Evolutionary conservation across 2,797 vertebrate genomes (phyloP).

Genomic region (Meriones psammophilus): DNA sequence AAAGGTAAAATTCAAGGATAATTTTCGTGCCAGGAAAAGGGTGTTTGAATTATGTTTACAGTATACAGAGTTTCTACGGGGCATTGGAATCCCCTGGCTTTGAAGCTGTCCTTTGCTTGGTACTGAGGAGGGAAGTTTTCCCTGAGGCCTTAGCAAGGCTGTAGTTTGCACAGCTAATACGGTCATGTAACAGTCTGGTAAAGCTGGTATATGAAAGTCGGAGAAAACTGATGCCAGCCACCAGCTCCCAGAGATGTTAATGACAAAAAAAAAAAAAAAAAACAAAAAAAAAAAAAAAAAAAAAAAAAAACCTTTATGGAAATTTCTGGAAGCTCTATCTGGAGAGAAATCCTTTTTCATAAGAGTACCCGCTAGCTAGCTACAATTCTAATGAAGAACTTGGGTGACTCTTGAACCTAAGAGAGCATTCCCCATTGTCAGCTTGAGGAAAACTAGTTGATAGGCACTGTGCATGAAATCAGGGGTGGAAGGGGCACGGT

Average conservation of each 20-base stretch:
- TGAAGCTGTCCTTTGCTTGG: conserved; percentile 37
- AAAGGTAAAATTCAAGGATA: conserved; percentile 91
- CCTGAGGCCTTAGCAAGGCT: background rate
- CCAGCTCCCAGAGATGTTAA: conserved; percentile 6
- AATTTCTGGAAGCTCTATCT: conserved; percentile 42
- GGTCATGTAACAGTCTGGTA: background rate
- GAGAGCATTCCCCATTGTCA: background rate
- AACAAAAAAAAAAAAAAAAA: too few relatives aligned
- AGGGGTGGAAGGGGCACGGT: background rate
- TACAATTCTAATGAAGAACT: conserved; percentile 1
- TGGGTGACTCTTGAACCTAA: background rate
- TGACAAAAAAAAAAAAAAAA: background rate
- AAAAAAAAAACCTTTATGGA: background rate
- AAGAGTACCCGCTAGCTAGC: conserved; percentile 31
- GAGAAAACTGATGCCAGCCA: conserved; percentile 47
- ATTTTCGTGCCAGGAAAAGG: background rate
- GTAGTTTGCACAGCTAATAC: background rate
- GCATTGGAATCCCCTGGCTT: background rate
- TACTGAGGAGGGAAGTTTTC: background rate
- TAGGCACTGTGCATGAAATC: background rate
- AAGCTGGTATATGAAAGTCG: background rate
- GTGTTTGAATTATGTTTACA: conserved; percentile 36
- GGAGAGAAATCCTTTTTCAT: conserved; percentile 32
- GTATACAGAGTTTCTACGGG: background rate
- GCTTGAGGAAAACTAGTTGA: background rate